phyloP scores from a whole-genome alignment of 2,113 vertebrate genomes.

The Zosterops hypoxanthus region DNA sequence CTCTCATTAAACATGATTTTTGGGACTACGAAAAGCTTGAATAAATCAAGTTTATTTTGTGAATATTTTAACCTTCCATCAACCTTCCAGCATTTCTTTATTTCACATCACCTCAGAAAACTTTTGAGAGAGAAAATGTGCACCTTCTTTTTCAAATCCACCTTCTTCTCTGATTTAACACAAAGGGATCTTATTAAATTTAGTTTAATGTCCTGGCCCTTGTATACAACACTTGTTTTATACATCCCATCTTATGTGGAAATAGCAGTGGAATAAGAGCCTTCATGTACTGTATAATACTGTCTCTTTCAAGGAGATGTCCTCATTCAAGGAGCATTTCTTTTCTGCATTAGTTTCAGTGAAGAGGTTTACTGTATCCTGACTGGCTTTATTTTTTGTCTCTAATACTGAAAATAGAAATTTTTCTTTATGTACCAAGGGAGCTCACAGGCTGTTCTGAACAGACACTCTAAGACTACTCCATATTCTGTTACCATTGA shows the following conservation, averaged over 20 bases:
- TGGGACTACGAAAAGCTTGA: slow-evolving; percentile 56
- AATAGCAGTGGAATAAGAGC: background rate
- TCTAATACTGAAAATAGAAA: background rate
- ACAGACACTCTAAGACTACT: background rate
- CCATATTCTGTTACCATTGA: background rate
- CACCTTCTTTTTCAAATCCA: background rate
- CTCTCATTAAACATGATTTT: slow-evolving; percentile 59
- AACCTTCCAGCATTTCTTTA: slow-evolving; percentile 41
- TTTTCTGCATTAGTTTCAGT: background rate
- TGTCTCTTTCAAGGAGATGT: background rate
- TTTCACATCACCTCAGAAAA: slow-evolving; percentile 15
- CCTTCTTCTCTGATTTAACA: background rate
- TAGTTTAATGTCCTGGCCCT: background rate
- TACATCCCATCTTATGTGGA: background rate
- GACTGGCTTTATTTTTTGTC: background rate
- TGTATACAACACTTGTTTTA: background rate
- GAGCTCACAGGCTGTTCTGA: background rate
- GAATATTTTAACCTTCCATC: slow-evolving; percentile 62
- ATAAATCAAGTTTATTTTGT: slow-evolving; percentile 64
- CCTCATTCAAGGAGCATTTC: background rate
- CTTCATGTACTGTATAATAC: background rate
- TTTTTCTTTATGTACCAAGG: background rate
- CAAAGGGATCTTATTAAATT: background rate
- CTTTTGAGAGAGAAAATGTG: background rate
- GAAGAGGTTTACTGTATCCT: background rate